phyloP scores from a whole-genome alignment of 1,140 invertebrate genomes.

The Drosophila ogumai region DNA sequence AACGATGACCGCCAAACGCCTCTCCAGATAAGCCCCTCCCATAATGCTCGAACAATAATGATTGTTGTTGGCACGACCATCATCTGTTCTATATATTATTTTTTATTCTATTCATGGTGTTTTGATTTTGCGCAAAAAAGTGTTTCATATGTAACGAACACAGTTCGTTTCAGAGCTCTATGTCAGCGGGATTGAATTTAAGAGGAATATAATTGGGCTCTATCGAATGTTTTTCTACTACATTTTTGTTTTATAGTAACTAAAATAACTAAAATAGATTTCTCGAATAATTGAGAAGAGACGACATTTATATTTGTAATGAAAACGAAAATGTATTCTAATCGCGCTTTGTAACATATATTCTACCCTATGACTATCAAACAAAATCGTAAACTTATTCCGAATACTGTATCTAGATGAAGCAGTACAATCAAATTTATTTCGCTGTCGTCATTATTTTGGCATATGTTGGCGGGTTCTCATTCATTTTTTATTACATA shows the following conservation, averaged over 20 bases:
- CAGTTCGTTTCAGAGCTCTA: conserved; percentile 7
- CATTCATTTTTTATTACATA: conserved; percentile 48
- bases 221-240: background rate
- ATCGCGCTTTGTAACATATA: background rate
- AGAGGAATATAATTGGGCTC: background rate
- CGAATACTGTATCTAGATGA: background rate
- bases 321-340: background rate
- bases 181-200: background rate
- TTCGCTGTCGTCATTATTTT: conserved; percentile 59
- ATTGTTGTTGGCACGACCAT: conserved; percentile 16
- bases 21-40: conserved; percentile 53
- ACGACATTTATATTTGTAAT: too few relatives aligned
- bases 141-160: conserved; percentile 15
- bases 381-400: background rate
- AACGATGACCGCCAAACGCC: conserved; percentile 54
- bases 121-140: conserved; percentile 69
- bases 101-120: conserved; percentile 72
- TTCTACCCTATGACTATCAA: background rate
- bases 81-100: conserved; percentile 74
- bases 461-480: conserved; percentile 35
- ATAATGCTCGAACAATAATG: conserved; percentile 42
- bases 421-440: conserved; percentile 25
- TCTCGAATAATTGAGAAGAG: background rate
- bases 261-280: background rate
- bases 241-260: background rate